Percentiles rank a stretch among this genome's conserved stretches.
These are phyloP conservation scores for Ctenicera cuprea DNA, from an alignment of 2,888 invertebrate genomes.

Conservation along the genomic window DNA sequence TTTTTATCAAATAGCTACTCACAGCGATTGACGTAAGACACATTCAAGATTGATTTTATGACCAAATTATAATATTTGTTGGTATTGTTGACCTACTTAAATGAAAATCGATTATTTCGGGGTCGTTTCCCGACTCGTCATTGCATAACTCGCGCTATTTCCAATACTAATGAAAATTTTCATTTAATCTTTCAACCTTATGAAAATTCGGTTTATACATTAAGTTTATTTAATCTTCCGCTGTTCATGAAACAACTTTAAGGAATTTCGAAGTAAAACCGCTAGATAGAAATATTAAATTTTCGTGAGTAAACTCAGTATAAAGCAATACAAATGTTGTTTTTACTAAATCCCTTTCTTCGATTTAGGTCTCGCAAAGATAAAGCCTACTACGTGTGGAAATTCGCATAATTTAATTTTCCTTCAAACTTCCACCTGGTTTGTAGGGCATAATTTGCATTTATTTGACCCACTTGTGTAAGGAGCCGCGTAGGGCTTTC, in stretches of 20 bases:
- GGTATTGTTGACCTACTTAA: constrained; percentile 25
- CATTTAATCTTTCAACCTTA: no score
- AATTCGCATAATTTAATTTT: constrained; percentile 19
- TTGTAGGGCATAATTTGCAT: constrained; percentile 15
- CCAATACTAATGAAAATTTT: no score
- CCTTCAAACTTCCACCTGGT: constrained; percentile 16
- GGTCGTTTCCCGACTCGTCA: constrained; percentile 11
- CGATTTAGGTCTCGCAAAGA: neutral
- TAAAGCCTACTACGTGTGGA: neutral
- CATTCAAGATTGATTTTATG: constrained; percentile 21
- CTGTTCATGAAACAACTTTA: no score
- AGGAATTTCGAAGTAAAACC: no score
- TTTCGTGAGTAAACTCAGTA: neutral
- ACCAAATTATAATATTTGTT: constrained; percentile 32
- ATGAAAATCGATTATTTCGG: constrained; percentile 17
- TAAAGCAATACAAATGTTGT: no score
- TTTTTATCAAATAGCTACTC: neutral
- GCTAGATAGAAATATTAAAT: neutral
- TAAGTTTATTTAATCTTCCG: no score
- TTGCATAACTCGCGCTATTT: neutral
- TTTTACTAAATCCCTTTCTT: neutral
- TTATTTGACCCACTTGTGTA: constrained; percentile 15
- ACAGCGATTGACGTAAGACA: constrained; percentile 10
- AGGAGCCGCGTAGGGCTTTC: constrained; percentile 5
- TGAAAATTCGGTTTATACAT: no score